Base-by-base conservation (phyloP, 2,888 invertebrate genomes). In the Hirtodrosophila trivittata region DNA sequence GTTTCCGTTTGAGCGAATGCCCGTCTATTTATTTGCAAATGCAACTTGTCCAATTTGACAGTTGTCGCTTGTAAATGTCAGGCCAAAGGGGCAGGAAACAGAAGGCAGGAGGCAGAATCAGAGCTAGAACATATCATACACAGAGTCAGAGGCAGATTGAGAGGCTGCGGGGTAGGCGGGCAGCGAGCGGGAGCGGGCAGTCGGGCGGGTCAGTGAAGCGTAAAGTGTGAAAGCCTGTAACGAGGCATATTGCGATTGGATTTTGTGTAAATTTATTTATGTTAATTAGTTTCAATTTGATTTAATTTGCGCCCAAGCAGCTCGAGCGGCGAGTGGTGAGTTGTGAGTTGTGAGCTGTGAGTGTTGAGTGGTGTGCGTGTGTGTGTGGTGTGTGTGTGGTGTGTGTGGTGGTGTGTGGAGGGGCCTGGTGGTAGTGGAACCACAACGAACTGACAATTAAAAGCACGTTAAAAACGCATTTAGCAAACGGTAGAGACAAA, bases 391-490 rank as follows among this genome's bases (percentile, higher is more conserved):
- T 5, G 13, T 5, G 10, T 33, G 21, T 14, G 30, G 10, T 7
- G 28, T 10, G 14, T 10, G 43, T n/a, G 1, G 3, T n/a, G n/a
- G n/a, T n/a, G n/a, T n/a, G 12, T 9, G 28, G 26, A 1, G 47
- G 28, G 14, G n/a, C 13, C 5, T 7, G 1, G 35, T 12, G 33
- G 21, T 2, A 26, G 50, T 46, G 54, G 52, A 37, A 30, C 32
- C 63, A 50, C 55, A 63, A 62, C 70, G 62, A 74, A 69, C 75
- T 77, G 77, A 80, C 88, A 88, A 88, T 88, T 88, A 88, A 88
- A 88, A 88, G 78, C 78, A 88, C 88, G 88, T 88, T 88, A 88
- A 88, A 88, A 88, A 87, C 86, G 75, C 88, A 88, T 88, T 88
- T 88, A 77, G 72, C 84, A 81, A 74, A 66, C 66, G 57, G 55